Evolutionary conservation across 2,113 vertebrate genomes (phyloP), one percentile per base, ranked within the genome.

Genomic region (Charadrius vociferus): DNA sequence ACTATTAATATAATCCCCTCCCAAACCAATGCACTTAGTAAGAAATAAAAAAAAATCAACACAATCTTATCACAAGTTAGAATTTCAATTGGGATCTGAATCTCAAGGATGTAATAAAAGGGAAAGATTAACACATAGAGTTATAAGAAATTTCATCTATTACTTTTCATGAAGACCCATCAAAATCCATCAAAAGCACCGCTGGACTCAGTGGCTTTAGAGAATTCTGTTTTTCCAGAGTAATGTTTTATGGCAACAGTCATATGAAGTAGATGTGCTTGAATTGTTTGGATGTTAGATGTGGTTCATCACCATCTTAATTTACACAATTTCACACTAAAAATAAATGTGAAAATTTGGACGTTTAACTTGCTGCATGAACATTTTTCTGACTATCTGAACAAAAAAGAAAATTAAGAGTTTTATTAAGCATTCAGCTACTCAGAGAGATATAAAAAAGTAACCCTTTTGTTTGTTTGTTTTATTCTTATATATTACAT

Each of bases 341-440:
- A 90, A 91, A 80, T 90, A 81, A 89, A 67, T 88, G 86, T 50
- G 84, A 81, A 34, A 77, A 47, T 34, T 29, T 61, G 56, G 58
- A 93, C 49, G 85, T 95, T 90, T 80, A 93, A 95, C 87, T 95
- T 56, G 93, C 37, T 91, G 79, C 43, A 82, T 50, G 84, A 73
- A 86, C 24, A 75, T 94, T 88, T 90, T 93, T 62, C 79, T 80
- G 13, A 72, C 43, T 95, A 68, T 89, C 83, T 91, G 90, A 96
- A 96, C 27, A 86, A 88, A 77, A 95, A 87, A 58, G 36, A 96
- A 96, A 97, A 78, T 74, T 74, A 93, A 36, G 24, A 94, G 47
- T 95, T 96, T 97, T 95, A 91, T 91, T 95, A 97, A 95, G 61
- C 70, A 86, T 92, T 95, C 16, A 81, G 50, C 95, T 82, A 59